phyloP scores from a whole-genome alignment of 2,797 vertebrate genomes.

The Silurus lanzhouensis region DNA sequence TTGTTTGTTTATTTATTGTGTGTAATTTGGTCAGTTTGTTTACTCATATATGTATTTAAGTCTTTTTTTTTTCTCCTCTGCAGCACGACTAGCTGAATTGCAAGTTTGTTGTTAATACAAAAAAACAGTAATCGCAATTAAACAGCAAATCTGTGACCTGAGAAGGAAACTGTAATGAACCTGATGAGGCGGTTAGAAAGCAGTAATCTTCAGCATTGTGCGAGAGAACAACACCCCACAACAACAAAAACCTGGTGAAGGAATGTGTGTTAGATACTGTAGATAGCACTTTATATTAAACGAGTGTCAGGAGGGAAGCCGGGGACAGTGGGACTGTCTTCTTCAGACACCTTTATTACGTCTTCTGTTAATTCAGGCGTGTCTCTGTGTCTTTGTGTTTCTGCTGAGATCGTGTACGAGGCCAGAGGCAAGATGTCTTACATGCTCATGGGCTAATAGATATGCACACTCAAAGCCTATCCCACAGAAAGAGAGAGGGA shows the following conservation, averaged over 20 bases:
- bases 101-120: not conserved
- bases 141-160: not conserved
- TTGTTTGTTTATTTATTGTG: too few species aligned
- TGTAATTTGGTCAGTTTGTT: too few species aligned
- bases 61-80: too few species aligned
- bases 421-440: constrained; percentile 29
- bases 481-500: not conserved
- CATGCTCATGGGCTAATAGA: constrained; percentile 23
- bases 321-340: not conserved
- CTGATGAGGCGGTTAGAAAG: not conserved
- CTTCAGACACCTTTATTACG: not conserved
- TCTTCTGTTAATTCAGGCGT: too few species aligned
- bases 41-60: too few species aligned
- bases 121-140: not conserved
- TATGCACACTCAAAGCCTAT: not conserved
- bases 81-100: too few species aligned
- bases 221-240: not conserved
- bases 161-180: not conserved
- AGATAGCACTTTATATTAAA: not conserved
- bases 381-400: not conserved
- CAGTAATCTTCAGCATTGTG: not conserved
- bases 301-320: not conserved
- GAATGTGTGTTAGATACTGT: not conserved
- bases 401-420: not conserved
- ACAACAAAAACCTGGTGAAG: not conserved